phyloP scores from a whole-genome alignment of 2,113 vertebrate species.

The Bagarius yarrelli region DNA sequence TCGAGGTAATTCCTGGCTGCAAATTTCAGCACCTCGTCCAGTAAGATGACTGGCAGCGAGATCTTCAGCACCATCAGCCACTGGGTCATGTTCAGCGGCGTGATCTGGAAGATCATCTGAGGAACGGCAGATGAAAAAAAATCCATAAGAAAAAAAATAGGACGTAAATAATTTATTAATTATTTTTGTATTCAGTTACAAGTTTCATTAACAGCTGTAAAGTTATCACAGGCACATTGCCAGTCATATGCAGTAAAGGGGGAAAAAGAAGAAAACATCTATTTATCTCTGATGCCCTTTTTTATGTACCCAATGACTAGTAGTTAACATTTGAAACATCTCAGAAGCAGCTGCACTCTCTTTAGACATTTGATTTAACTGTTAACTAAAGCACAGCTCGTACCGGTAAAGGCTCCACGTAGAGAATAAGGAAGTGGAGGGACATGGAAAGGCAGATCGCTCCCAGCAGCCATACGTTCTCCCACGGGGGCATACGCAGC shows the following conservation, averaged over 20 bases:
- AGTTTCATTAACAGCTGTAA: neutral
- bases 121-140: neutral
- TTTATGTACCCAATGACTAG: neutral
- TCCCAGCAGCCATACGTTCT: conserved; percentile 97
- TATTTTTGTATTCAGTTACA: neutral
- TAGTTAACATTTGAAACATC: neutral
- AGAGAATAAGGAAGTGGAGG: conserved; percentile 98
- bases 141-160: neutral
- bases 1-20: conserved; percentile 96
- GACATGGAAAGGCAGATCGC: conserved; percentile 99
- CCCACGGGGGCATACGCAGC: conserved; percentile 97
- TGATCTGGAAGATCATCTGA: conserved; percentile 99
- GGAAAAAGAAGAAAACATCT: too few relatives aligned
- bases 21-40: conserved; percentile 96
- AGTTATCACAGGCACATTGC: neutral
- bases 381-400: conserved; percentile 52
- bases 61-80: conserved; percentile 99
- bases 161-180: neutral
- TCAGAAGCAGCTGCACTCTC: neutral
- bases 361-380: neutral
- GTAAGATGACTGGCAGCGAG: conserved; percentile 92
- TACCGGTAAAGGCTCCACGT: conserved; percentile 95
- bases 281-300: too few relatives aligned
- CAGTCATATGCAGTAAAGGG: neutral
- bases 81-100: conserved; percentile 90